Conservation (phyloP, 2,797 vertebrate genomes). For the Falco biarmicus region DNA sequence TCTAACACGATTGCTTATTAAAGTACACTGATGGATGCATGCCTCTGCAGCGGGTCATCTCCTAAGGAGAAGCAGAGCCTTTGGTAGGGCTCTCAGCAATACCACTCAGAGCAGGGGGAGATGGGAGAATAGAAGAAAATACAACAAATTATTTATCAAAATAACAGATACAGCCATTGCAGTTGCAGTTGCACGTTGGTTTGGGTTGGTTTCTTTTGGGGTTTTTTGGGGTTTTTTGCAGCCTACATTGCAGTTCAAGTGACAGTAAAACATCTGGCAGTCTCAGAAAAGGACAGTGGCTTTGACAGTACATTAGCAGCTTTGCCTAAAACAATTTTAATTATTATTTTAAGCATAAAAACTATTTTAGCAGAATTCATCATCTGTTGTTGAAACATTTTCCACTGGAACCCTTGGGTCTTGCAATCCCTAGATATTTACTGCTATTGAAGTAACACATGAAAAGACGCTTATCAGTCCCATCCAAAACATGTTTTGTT, state of each 20-base stretch:
- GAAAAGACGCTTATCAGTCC: not conserved
- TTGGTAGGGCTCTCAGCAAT: not conserved
- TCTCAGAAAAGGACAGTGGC: not conserved
- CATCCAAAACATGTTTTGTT: not conserved
- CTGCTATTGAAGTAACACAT: not conserved
- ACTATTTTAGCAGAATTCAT: not conserved
- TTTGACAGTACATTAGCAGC: not conserved
- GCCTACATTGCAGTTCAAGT: not conserved
- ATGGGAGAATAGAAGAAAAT: not conserved
- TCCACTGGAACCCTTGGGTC: not conserved
- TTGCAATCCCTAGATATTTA: not conserved
- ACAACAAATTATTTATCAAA: not conserved
- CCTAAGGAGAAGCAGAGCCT: not conserved
- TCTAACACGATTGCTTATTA: not conserved
- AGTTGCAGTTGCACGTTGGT: too few species aligned
- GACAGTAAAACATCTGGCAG: not conserved
- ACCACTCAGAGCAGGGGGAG: fast-evolving
- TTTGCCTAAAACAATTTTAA: not conserved
- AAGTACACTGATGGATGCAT: not conserved
- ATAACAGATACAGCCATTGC: not conserved
- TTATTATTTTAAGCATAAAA: not conserved
- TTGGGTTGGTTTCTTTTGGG: too few species aligned
- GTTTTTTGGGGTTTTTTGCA: too few species aligned
- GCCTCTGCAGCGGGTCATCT: not conserved
- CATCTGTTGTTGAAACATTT: not conserved